Conservation (phyloP, 2,888 invertebrate species). For the Cerastis leucographa region DNA sequence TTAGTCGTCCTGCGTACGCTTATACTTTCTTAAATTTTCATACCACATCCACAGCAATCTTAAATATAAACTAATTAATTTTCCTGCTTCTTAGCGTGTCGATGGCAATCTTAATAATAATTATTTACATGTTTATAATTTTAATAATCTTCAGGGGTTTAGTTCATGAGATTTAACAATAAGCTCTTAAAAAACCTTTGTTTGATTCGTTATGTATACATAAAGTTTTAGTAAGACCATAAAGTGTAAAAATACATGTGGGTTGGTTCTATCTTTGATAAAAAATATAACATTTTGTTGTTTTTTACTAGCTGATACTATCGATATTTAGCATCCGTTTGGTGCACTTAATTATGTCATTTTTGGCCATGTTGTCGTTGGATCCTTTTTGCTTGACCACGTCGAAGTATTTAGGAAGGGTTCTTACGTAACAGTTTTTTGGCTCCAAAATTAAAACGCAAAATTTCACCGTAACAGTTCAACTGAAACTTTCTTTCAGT, state of each 20-base stretch:
- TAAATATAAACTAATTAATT: neutral
- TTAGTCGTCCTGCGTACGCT: neutral
- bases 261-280: too few relatives aligned
- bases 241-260: neutral
- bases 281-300: too few relatives aligned
- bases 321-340: too few relatives aligned
- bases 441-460: neutral
- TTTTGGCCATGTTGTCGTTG: too few relatives aligned
- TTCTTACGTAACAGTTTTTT: neutral
- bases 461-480: neutral
- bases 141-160: too few relatives aligned
- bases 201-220: neutral
- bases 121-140: neutral
- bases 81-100: neutral
- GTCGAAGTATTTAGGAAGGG: too few relatives aligned
- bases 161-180: too few relatives aligned
- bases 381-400: too few relatives aligned
- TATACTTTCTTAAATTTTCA: neutral
- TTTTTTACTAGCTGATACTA: too few relatives aligned
- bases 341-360: too few relatives aligned
- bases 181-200: neutral
- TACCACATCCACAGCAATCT: neutral
- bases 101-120: neutral
- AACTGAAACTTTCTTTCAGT: neutral
- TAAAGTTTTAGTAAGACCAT: neutral